These are phyloP conservation scores for Nemapogon koenigi DNA, from an alignment of 2,888 invertebrate genomes.

Conservation along the genomic window DNA sequence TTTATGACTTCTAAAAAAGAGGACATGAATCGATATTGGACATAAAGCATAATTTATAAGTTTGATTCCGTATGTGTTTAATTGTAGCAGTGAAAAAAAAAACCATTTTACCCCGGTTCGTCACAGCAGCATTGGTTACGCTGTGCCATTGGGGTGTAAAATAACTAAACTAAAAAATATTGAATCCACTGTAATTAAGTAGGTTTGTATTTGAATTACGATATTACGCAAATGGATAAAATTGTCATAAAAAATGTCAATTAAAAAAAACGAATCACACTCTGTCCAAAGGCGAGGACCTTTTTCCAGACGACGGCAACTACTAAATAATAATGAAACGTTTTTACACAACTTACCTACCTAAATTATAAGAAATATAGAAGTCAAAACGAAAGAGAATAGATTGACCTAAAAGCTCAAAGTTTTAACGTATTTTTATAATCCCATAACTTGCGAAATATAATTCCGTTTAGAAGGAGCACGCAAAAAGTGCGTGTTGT, in stretches of 20 bases:
- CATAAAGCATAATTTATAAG: constrained; percentile 48
- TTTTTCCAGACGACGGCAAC: too few species aligned
- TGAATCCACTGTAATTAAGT: too few species aligned
- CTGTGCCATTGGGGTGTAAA: constrained; percentile 5
- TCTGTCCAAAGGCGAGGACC: too few species aligned
- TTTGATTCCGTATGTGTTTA: constrained; percentile 32
- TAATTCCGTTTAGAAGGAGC: background rate
- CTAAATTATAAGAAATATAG: too few species aligned
- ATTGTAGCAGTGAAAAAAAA: constrained; percentile 35
- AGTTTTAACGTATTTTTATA: background rate
- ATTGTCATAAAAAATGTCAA: too few species aligned
- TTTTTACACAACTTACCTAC: too few species aligned
- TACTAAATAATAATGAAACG: too few species aligned
- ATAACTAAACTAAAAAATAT: too few species aligned
- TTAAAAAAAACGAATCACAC: too few species aligned
- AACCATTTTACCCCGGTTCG: constrained; percentile 16
- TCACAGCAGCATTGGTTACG: constrained; percentile 4
- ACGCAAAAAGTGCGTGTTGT: constrained; percentile 3
- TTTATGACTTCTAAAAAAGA: constrained; percentile 52
- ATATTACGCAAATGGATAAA: too few species aligned
- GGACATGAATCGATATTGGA: constrained; percentile 45
- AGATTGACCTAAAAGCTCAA: constrained; percentile 1
- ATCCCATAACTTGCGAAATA: background rate
- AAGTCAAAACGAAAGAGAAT: too few species aligned
- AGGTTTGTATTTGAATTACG: too few species aligned